Conservation (phyloP, 2,113 vertebrate species). For the Hippocampus mohnikei region DNA sequence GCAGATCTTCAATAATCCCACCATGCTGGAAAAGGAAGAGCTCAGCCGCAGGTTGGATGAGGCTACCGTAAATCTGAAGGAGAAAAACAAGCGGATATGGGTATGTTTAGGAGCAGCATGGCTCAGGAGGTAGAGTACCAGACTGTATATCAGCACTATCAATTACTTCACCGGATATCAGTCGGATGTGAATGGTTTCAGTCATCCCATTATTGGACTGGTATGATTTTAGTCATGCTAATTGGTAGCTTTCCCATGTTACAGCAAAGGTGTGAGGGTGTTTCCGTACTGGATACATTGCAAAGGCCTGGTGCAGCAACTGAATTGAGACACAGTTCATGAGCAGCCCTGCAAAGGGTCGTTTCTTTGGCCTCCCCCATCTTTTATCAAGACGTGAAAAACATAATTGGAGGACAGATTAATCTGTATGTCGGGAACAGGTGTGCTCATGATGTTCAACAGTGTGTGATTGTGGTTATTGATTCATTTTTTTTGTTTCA, state of each 20-base stretch:
- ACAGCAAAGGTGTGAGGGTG: too few species aligned
- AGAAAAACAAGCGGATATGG: constrained; percentile 6
- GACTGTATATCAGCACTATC: not conserved
- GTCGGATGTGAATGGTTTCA: not conserved
- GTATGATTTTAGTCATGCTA: too few species aligned
- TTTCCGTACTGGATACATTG: too few species aligned
- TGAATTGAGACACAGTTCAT: not conserved
- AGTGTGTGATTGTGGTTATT: not conserved
- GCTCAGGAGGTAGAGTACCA: not conserved
- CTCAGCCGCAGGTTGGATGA: constrained; percentile 1
- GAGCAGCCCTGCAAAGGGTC: not conserved
- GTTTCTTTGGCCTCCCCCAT: not conserved
- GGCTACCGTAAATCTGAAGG: not conserved
- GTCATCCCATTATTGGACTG: not conserved
- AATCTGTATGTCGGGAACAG: not conserved
- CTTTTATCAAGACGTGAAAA: not conserved
- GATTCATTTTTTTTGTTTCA: not conserved
- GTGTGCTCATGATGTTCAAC: not conserved
- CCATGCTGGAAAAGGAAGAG: constrained; percentile 5
- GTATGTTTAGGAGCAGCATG: not conserved
- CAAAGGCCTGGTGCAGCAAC: not conserved
- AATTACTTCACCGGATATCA: not conserved
- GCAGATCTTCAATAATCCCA: not conserved
- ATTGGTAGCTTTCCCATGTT: too few species aligned
- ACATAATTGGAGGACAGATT: not conserved